phyloP scores from a whole-genome alignment of 2,113 vertebrate genomes.

The Coptodon rendalli region DNA sequence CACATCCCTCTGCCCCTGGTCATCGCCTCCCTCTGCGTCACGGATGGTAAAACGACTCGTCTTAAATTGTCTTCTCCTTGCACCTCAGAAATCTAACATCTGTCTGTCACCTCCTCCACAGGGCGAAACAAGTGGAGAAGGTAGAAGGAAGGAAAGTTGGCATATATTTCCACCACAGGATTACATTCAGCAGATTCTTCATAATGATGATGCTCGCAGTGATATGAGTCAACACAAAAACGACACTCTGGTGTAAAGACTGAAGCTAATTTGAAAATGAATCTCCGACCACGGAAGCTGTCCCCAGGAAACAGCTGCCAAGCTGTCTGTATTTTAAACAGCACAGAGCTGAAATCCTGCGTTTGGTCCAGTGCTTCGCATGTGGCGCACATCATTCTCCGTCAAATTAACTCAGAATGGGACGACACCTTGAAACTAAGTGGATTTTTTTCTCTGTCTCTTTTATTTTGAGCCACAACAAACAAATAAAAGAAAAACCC shows the following conservation, averaged over 20 bases:
- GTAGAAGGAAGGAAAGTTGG: not conserved
- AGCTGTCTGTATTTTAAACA: not conserved
- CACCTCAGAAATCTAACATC: slow-evolving; percentile 13
- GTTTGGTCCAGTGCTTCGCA: not conserved
- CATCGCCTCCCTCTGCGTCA: not conserved
- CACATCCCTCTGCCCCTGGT: not conserved
- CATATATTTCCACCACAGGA: not conserved
- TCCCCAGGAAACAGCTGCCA: not conserved
- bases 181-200: not conserved
- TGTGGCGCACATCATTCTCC: not conserved
- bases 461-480: not conserved
- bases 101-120: not conserved
- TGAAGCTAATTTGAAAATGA: not conserved
- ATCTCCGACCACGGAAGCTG: not conserved
- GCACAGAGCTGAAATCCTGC: not conserved
- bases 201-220: not conserved
- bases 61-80: not conserved
- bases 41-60: not conserved
- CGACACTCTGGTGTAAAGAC: not conserved
- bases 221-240: not conserved
- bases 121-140: not conserved
- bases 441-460: not conserved
- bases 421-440: not conserved
- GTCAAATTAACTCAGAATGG: not conserved
- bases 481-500: not conserved